Percentiles rank a stretch among this genome's conserved stretches.
These are phyloP conservation scores for Harmothoe impar DNA, from an alignment of 2,888 invertebrate species.

Conservation along the genomic window DNA sequence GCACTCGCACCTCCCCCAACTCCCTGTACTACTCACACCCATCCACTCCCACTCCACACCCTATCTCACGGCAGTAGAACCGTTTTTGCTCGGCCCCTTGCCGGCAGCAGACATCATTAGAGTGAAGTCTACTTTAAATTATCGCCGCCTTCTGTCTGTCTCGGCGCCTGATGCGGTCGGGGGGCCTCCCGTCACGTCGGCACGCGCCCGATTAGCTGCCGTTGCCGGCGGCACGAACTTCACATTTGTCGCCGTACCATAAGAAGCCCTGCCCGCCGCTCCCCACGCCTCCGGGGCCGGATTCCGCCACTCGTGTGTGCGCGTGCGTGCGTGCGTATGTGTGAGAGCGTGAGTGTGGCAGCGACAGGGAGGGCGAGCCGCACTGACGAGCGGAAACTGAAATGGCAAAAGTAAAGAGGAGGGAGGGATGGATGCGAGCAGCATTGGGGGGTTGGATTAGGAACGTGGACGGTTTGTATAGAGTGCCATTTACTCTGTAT, in stretches of 20 bases:
- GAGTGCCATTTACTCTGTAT: too few relatives aligned
- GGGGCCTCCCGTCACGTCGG: slow-evolving; percentile 14
- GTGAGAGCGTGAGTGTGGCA: background rate
- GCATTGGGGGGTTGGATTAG: background rate
- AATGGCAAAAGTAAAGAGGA: background rate
- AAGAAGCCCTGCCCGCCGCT: slow-evolving; percentile 10
- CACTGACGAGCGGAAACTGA: background rate
- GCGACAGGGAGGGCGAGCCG: background rate
- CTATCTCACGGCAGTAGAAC: background rate
- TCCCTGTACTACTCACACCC: background rate
- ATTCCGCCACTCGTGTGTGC: slow-evolving; percentile 15
- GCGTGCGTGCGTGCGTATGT: slow-evolving; percentile 3
- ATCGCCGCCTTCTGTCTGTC: slow-evolving; percentile 24
- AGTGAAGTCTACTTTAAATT: slow-evolving; percentile 49
- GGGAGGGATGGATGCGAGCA: background rate
- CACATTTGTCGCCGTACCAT: slow-evolving; percentile 42
- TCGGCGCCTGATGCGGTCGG: slow-evolving; percentile 27
- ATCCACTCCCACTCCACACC: background rate
- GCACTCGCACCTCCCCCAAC: background rate
- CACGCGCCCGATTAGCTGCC: slow-evolving; percentile 7
- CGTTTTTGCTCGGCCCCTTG: background rate
- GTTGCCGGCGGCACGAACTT: slow-evolving; percentile 35
- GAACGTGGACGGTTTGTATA: too few relatives aligned
- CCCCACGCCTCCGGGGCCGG: background rate
- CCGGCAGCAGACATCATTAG: slow-evolving; percentile 36